Evolutionary conservation across 35 echinoderm and acorn worm genomes (phyloP), one percentile per base, ranked within the genome.

Genomic region (Chiridota heheva): DNA sequence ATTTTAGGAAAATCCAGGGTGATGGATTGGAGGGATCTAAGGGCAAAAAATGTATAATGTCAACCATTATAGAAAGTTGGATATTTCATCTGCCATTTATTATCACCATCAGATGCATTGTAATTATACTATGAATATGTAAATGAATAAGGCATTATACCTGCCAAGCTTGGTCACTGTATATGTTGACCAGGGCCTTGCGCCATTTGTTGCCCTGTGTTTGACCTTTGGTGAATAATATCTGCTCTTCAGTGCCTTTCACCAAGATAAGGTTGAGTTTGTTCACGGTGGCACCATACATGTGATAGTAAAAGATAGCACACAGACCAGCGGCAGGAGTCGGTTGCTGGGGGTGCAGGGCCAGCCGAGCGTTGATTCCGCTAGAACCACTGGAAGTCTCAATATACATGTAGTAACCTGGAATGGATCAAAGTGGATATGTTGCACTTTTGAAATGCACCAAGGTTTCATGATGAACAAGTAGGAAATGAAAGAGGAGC

Each of bases 161-260:
- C 75, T 78, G 75, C 75, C 75, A 78, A 37, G 51, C 75, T 1
- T 60, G n/a, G 29, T 84, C 45, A 17, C 67, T 72, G 26, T 57
- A 27, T 26, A 84, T 15, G 5, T 72, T 42, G n/a, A 78, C 33
- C 60, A 78, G 58, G 4, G 56, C 95, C 53, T 86, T 91, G 5
- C 70, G 26, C 95, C 95, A 98, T 27, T 76, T 73, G 57, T 98
- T 89, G 3, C 95, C 95, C 67, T 98, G 95, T 33, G 89, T 88
- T 2, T 73, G 84, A 74, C 55, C 70, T 66, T 88, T 98, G 20
- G 89, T 88, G 44, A 87, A 98, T 30, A 91, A 37, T n/a, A 87
- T 48, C 2, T 39, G 71, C 51, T 96, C 81, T 2, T 8, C 59
- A 2, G 67, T 72, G 7, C 81, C 81, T 0, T 27, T 31, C 36